These are phyloP conservation scores for Nipponacmea schrenckii DNA, from an alignment of 2,888 invertebrate genomes.

Conservation along the genomic window DNA sequence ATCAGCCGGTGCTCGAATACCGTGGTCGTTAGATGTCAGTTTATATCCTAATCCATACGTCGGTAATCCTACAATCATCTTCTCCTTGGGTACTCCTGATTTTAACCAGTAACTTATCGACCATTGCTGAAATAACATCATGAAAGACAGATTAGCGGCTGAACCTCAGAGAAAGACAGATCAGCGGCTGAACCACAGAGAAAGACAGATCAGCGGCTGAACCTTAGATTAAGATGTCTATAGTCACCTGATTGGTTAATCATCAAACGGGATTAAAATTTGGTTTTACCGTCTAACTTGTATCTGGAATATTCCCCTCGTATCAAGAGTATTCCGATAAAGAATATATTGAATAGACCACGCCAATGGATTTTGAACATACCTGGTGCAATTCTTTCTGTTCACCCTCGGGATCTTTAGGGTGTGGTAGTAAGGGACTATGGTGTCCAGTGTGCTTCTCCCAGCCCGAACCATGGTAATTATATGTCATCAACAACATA, in stretches of 20 bases:
- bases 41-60: slow-evolving; percentile 49
- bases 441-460: slow-evolving; percentile 54
- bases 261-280: too few relatives aligned
- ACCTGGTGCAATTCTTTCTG: slow-evolving; percentile 53
- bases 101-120: slow-evolving; percentile 45
- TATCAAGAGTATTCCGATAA: too few relatives aligned
- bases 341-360: too few relatives aligned
- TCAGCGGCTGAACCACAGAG: neutral
- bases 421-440: slow-evolving; percentile 45
- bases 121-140: slow-evolving; percentile 42
- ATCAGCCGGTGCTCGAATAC: slow-evolving; percentile 85
- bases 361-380: neutral
- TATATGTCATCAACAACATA: slow-evolving; percentile 58
- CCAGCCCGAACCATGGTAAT: slow-evolving; percentile 59
- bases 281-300: too few relatives aligned
- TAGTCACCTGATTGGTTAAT: neutral
- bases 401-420: slow-evolving; percentile 45
- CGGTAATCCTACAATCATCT: slow-evolving; percentile 38
- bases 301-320: too few relatives aligned
- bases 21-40: slow-evolving; percentile 36
- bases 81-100: slow-evolving; percentile 34
- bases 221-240: neutral
- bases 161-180: neutral
- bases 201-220: neutral
- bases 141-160: neutral